Base-by-base conservation (phyloP, 2,113 vertebrate species). In the Tursiops truncatus region DNA sequence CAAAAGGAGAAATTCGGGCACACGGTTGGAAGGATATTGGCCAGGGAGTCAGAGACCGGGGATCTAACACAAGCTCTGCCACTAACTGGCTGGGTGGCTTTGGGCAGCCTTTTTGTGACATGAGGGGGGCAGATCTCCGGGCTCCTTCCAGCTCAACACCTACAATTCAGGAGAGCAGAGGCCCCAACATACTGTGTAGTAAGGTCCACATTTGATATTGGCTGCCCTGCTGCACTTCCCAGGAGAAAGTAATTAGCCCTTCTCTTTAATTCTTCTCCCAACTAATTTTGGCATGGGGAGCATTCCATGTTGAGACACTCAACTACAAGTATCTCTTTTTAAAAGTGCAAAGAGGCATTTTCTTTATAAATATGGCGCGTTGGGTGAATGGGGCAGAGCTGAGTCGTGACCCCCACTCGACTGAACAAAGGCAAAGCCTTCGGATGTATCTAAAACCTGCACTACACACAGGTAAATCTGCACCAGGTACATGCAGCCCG, bases 161-260 rank as follows among this genome's bases (percentile, higher is more conserved):
- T 11, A 0, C 14, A 25, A 77, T 1, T 20, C 18, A 4, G 38
- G n/a, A 17, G 38, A 28, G 1, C 31, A 17, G 38, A 67, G 21
- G 20, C 18, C 26, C 44, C 41, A 3, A 23, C 44, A 25, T 18
- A 65, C 33, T 21, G 38, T 50, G 67, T 12, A 44, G 56, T n/a
- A 68, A 87, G 47, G 62, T 36, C 63, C 73, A n/a, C 41, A 6
- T 17, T 36, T 94, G 70, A 23, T 41, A 33, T 28, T 53, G 88
- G 77, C 15, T 50, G 33, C 76, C 70, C 79, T 58, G 56, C n/a
- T 47, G 11, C 44, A 89, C 95, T 95, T 97, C 85, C 95, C 92
- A 25, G 44, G 82, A 41, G 71, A 70, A 65, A 76, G 60, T 50
- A 71, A 36, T 89, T 13, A 86, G 21, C n/a, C 56, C 14, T 70